These are phyloP conservation scores for Diplodus puntazzo DNA, from an alignment of 2,797 vertebrate genomes.

Conservation along the genomic window DNA sequence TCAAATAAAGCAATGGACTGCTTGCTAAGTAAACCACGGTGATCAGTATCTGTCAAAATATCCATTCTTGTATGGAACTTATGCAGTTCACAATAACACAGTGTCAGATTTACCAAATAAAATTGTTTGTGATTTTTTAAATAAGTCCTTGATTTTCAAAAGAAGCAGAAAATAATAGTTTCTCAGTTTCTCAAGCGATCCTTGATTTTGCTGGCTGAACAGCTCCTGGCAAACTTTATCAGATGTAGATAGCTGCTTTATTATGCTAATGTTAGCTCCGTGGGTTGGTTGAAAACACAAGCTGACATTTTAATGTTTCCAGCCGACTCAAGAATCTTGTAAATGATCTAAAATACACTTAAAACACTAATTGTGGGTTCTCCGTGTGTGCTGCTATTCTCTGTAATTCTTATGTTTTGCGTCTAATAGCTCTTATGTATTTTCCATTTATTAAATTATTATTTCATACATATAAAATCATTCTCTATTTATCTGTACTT, in stretches of 20 bases:
- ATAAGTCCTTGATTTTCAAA: constrained; percentile 4
- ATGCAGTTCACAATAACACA: background rate
- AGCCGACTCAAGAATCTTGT: background rate
- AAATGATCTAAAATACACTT: background rate
- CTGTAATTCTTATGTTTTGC: no score
- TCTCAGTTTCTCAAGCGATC: no score
- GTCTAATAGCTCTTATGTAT: no score
- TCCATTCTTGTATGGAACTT: background rate
- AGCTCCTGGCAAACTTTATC: background rate
- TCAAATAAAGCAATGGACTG: background rate
- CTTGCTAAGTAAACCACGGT: background rate
- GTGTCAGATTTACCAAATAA: background rate
- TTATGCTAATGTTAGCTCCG: background rate
- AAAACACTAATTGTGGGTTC: no score
- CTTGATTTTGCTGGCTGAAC: background rate
- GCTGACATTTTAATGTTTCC: background rate
- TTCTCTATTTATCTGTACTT: no score
- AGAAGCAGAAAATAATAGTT: background rate
- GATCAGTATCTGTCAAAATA: background rate
- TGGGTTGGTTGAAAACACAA: background rate
- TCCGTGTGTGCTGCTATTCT: no score
- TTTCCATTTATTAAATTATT: no score
- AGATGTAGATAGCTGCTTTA: background rate
- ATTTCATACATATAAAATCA: no score
- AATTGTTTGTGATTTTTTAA: background rate